phyloP scores from a whole-genome alignment of 2,113 vertebrate genomes.

The Chlorodrepanis virens region DNA sequence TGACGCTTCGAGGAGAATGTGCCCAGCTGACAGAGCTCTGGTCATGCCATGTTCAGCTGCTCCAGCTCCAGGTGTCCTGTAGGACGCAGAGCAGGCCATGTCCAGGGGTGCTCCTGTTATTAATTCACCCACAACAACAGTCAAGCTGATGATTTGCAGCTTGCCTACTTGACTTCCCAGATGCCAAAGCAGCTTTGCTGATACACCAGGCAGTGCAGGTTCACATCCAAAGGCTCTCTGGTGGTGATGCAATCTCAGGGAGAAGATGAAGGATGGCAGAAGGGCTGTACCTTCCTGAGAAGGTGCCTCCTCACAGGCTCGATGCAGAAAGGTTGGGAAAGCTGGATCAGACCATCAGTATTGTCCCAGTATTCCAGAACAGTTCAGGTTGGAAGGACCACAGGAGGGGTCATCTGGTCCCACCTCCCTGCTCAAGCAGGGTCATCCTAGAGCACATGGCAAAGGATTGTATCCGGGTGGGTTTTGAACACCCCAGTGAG shows the following conservation, averaged over 20 bases:
- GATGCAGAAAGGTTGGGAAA: not conserved
- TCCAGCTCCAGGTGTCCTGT: not conserved
- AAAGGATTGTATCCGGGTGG: not conserved
- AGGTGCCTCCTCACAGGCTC: not conserved
- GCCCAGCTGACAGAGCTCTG: too few species aligned
- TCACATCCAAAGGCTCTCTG: not conserved
- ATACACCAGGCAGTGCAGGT: not conserved
- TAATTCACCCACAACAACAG: not conserved
- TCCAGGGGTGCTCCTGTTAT: not conserved
- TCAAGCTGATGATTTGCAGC: not conserved
- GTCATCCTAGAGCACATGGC: not conserved
- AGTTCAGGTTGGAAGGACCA: not conserved
- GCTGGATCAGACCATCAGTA: fast-evolving
- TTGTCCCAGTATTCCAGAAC: not conserved
- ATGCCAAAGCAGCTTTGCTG: not conserved
- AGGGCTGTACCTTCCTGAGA: not conserved
- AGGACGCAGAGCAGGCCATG: not conserved
- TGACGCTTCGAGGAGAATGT: not conserved
- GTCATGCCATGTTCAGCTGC: not conserved
- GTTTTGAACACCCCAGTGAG: not conserved
- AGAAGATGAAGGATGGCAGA: not conserved
- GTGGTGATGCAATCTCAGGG: not conserved
- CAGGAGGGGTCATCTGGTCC: not conserved
- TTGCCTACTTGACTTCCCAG: not conserved
- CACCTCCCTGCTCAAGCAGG: not conserved